Evolutionary conservation across 2,888 invertebrate genomes (phyloP).

Genomic region (Hypolimnas misippus): DNA sequence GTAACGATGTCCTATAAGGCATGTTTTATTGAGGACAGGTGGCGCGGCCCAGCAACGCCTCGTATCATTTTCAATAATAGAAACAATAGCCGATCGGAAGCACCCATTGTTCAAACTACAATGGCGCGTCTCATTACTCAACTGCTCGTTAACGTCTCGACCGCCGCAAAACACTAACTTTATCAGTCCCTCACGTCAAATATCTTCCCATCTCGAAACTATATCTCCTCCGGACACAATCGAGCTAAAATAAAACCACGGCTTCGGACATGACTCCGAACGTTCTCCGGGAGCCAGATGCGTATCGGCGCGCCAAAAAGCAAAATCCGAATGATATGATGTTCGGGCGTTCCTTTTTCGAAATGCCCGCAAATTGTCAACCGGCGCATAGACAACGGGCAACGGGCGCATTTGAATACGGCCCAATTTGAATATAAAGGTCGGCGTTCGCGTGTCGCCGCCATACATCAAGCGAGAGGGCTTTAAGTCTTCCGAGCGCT

Average conservation of each 20-base stretch:
- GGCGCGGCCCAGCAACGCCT: conserved; percentile 40
- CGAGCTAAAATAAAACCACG: conserved; percentile 69
- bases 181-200: conserved; percentile 79
- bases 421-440: conserved; percentile 82
- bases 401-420: conserved; percentile 78
- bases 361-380: conserved; percentile 81
- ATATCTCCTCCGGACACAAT: conserved; percentile 76
- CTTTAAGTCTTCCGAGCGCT: conserved; percentile 81
- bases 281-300: conserved; percentile 73
- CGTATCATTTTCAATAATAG: conserved; percentile 71
- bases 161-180: conserved; percentile 79
- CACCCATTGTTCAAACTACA: conserved; percentile 79
- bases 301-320: conserved; percentile 75
- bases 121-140: conserved; percentile 81
- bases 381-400: conserved; percentile 75
- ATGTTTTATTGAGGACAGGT: conserved; percentile 44
- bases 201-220: conserved; percentile 77
- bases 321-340: conserved; percentile 75
- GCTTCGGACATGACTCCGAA: conserved; percentile 52
- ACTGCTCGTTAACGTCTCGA: conserved; percentile 76
- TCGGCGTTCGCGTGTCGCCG: conserved; percentile 76
- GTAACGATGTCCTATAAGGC: conserved; percentile 26
- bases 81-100: conserved; percentile 73
- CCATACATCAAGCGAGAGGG: conserved; percentile 78
- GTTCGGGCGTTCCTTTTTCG: conserved; percentile 77